phyloP scores from a whole-genome alignment of 1,140 invertebrate species.

The Ips typographus region DNA sequence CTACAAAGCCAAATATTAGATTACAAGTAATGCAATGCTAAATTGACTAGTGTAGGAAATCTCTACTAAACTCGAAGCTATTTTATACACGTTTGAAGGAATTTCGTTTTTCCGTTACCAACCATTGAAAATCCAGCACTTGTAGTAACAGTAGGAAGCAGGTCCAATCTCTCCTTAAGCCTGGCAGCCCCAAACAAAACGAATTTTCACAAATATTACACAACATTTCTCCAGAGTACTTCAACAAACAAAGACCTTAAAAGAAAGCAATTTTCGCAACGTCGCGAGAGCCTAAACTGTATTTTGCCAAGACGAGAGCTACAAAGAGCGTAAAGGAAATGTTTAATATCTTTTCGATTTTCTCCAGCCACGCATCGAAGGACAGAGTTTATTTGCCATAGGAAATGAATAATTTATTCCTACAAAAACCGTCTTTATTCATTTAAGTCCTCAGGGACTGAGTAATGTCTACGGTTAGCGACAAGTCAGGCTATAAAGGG shows the following conservation, averaged over 20 bases:
- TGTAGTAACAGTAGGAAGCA: background rate
- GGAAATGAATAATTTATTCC: constrained; percentile 26
- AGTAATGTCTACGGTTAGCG: background rate
- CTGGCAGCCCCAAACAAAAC: constrained; percentile 11
- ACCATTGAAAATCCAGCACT: background rate
- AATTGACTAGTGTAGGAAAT: background rate
- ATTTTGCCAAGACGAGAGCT: constrained; percentile 17
- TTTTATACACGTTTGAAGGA: background rate
- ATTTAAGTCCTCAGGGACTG: background rate
- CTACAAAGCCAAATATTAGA: constrained; percentile 8
- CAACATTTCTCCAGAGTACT: constrained; percentile 24
- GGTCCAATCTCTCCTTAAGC: constrained; percentile 13
- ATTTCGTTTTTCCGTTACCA: background rate
- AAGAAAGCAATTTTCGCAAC: constrained; percentile 27
- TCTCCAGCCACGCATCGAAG: constrained; percentile 11
- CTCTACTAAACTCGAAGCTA: background rate
- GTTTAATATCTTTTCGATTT: constrained; percentile 33
- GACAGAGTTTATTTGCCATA: constrained; percentile 21
- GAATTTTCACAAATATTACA: constrained; percentile 23
- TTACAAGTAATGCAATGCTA: background rate
- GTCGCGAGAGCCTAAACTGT: constrained; percentile 21
- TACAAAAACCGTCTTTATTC: constrained; percentile 7
- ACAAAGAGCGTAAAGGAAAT: constrained; percentile 29
- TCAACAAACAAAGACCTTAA: constrained; percentile 27
- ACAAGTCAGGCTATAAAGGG: background rate